Evolutionary conservation across 2,888 invertebrate genomes (phyloP), one percentile per base, ranked within the genome.

Genomic region (Rhyacophila evoluta): DNA sequence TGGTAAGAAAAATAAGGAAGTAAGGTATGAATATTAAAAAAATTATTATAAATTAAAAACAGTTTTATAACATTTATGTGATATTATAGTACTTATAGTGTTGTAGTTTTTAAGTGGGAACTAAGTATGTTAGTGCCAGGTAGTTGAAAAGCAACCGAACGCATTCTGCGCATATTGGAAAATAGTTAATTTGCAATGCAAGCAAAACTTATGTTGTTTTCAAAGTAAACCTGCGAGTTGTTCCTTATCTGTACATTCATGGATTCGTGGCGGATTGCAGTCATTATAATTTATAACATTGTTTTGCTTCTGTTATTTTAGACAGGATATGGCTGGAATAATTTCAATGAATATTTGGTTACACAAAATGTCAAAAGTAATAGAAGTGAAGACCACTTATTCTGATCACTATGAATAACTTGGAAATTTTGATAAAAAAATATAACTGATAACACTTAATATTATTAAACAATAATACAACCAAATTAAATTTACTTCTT

Each of bases 251-350:
- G 25, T 55, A 19, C 55, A 55, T 55, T 55, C 25, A 19, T 1
- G 25, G 19, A 25, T 55, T 10, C 55, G 15, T 25, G 55, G 55
- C 55, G 25, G 55, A 55, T 55, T 19, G 55, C n/a, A n/a, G n/a
- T 2, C 29, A 33, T 55, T 55, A 55, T 55, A 19, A 55, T 55
- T 55, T 55, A 15, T 55, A 55, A 55, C 55, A 55, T 55, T 55
- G 55, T 55, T 55, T 15, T 55, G 25, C 10, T 19, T 10, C 10
- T 15, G 19, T 55, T 55, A 19, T 19, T 19, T 55, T 0, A 55
- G 55, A 33, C 4, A 55, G 55, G 25, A 25, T 55, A 19, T 2
- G 19, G 19, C 55, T 55, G 55, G 10, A 55, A 55, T 8, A 55
- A 19, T 55, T 55, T 2, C 55, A 15, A 41, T 2, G 19, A 12